phyloP scores from a whole-genome alignment of 2,113 vertebrate genomes.

The Dasypus novemcinctus region DNA sequence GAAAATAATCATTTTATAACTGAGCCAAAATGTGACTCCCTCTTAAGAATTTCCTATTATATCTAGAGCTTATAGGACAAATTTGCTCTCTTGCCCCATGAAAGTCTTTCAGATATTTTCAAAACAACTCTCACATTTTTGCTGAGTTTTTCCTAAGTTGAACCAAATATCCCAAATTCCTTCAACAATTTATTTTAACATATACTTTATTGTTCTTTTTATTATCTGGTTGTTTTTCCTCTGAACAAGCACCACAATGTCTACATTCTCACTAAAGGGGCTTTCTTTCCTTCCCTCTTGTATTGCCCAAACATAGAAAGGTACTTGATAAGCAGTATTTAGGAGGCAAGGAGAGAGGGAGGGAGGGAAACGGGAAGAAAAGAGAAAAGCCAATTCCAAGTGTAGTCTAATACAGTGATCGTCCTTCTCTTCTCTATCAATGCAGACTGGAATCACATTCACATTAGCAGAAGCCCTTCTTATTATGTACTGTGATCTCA shows the following conservation, averaged over 20 bases:
- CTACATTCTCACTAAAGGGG: not conserved
- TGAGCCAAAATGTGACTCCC: not conserved
- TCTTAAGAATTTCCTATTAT: not conserved
- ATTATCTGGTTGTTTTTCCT: not conserved
- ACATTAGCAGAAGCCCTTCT: not conserved
- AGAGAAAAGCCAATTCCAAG: not conserved
- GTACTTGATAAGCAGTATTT: not conserved
- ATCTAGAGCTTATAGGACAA: not conserved
- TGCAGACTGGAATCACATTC: not conserved
- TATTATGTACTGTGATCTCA: not conserved
- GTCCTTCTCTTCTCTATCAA: not conserved
- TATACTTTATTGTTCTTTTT: not conserved
- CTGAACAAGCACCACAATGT: not conserved
- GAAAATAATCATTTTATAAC: not conserved
- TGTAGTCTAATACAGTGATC: not conserved
- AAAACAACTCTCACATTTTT: not conserved
- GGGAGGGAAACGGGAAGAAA: not conserved
- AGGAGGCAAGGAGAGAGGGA: not conserved
- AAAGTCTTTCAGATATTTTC: not conserved
- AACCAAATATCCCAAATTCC: not conserved
- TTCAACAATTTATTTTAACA: not conserved
- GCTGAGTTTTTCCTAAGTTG: not conserved
- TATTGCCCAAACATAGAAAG: not conserved
- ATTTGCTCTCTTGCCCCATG: not conserved
- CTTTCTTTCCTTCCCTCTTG: not conserved